Evolutionary conservation across 2,797 vertebrate species (phyloP), one percentile per base, ranked within the genome.

Genomic region (Danionella dracula): DNA sequence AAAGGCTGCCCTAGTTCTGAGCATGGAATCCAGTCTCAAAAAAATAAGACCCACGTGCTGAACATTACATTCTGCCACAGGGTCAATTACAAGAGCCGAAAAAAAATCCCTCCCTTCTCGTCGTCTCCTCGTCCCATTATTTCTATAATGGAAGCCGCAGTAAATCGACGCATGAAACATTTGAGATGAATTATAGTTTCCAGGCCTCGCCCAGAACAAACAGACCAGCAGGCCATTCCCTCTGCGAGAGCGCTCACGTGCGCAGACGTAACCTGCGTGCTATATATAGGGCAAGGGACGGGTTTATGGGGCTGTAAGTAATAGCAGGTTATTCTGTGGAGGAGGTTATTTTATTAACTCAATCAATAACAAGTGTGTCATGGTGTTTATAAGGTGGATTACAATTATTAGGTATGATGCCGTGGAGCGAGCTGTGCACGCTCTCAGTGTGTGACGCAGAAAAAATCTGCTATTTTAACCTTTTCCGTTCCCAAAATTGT

Each of bases 121-220:
- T n/a, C 5, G n/a, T 9, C 20, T 37, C 60, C 37, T 51, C 27
- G 13, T 51, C 74, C 72, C 78, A 81, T 80, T 77, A 79, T 81
- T 83, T 78, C 74, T 74, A 76, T 84, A 83, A 81, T 78, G 80
- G 59, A 70, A 83, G 82, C 69, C 29, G 31, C 77, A 68, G 56
- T 50, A 38, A 76, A 56, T 75, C 48, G 78, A 83, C 85, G 84
- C 68, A 79, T 88, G 84, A 68, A 32, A 65, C 20, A 56, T 73
- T 78, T 77, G 77, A 82, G 79, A 78, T 73, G 53, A 12, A 59
- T 70, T 81, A 65, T 75, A 70, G 58, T 85, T 84, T 85, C 83
- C 80, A 78, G 63, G 70, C 64, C 73, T 78, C 65, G n/a, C 68
- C 71, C 57, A 51, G 53, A 17, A 50, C 46, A 53, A 51, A 62